These are phyloP conservation scores for Cyclargus thomasi DNA, from an alignment of 1,140 invertebrate genomes.

Conservation along the genomic window DNA sequence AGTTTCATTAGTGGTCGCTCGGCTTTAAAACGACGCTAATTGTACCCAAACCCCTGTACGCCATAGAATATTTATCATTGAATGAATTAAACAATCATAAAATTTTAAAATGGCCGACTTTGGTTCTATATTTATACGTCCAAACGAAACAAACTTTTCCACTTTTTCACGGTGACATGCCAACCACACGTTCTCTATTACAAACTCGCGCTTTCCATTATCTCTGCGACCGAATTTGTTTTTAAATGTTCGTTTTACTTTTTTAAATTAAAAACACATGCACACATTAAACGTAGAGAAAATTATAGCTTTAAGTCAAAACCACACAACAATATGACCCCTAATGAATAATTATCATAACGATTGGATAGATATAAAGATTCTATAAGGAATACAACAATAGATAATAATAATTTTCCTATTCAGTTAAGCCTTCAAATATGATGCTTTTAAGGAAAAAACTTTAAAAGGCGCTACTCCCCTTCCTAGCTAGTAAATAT, in stretches of 20 bases:
- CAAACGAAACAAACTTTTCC: conserved; percentile 46
- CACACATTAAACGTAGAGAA: conserved; percentile 22
- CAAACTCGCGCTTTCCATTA: conserved; percentile 66
- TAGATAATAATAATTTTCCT: no score
- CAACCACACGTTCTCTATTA: conserved; percentile 63
- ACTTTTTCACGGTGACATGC: conserved; percentile 62
- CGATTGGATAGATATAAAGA: no score
- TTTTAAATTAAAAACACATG: conserved; percentile 42
- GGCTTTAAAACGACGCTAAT: no score
- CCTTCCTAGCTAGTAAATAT: no score
- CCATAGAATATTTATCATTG: not conserved
- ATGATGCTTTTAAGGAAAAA: no score
- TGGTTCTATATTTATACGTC: conserved; percentile 23
- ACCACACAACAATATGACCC: no score
- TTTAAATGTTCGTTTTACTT: conserved; percentile 54
- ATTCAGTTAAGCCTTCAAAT: no score
- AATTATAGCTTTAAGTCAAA: conserved; percentile 24
- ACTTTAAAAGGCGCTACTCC: no score
- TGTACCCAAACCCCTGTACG: no score
- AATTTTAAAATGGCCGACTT: conserved; percentile 16
- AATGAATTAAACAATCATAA: not conserved
- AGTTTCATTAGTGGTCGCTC: no score
- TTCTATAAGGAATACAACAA: no score
- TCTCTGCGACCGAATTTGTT: conserved; percentile 62
- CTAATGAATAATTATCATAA: no score